Evolutionary conservation across 2,797 vertebrate species (phyloP), one percentile per base, ranked within the genome.

Genomic region (Notamacropus eugenii): DNA sequence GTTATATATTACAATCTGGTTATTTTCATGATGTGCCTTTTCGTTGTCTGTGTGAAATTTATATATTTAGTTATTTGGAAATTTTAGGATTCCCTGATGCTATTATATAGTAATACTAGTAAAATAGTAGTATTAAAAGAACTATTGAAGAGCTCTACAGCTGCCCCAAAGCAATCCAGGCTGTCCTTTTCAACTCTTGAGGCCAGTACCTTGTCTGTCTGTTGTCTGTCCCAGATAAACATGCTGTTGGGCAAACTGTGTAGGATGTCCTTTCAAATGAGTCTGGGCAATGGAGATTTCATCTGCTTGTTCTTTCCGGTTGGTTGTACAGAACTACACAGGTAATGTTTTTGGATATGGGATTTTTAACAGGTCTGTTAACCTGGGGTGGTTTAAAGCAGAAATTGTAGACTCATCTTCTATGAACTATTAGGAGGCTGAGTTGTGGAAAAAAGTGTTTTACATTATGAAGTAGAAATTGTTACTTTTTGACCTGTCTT

Each of bases 391-490:
- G 82, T 95, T 96, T 93, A 91, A 94, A 97, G 93, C 94, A 91
- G 94, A 96, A 97, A 96, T 91, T 97, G 96, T 97, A 96, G 94
- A 96, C 94, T 98, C 96, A 97, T 97, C 94, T 93, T 92, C 94
- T 93, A 12, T 95, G 92, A 96, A 96, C 62, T 95, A 34, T 50
- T 52, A 50, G 90, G 34, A 95, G 91, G 16, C 87, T 67, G 8
- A 56, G 91, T 92, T 95, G 91, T 93, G 58, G 90, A 93, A 29
- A 97, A 95, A 95, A 97, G 90, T 96, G 16, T 95, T 94, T 82
- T n/a, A 0, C 92, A 90, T 55, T 74, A 11, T 93, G 62, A 94
- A 90, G 55, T 95, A 90, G 74, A 90, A 94, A 93, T n/a, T 46
- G 22, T 93, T 94, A 55, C 0, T 52, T 94, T 93, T 92, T 94